Conservation (phyloP, 2,113 vertebrate genomes). For the Potamarius usumacintae region DNA sequence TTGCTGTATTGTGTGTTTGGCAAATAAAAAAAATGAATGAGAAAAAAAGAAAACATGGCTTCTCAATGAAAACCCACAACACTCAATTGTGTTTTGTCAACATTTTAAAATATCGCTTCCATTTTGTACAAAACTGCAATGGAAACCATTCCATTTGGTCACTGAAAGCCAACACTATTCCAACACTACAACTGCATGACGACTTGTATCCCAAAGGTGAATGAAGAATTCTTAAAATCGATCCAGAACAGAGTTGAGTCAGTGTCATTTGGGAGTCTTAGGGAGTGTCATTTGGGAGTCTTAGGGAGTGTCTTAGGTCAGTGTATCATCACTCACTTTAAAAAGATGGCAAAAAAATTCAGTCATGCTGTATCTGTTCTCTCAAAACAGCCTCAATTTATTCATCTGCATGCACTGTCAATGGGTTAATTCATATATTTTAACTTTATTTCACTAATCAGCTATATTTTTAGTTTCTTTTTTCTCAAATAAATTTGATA, state of each 20-base stretch:
- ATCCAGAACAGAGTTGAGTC: not conserved
- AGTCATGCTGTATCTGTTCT: not conserved
- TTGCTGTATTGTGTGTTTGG: no score
- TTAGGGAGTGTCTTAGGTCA: not conserved
- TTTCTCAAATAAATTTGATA: not conserved
- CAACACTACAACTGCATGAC: no score
- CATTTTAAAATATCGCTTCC: no score
- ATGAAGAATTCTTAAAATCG: not conserved
- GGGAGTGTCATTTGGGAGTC: not conserved
- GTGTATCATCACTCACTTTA: not conserved
- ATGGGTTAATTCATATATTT: not conserved
- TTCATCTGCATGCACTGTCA: not conserved
- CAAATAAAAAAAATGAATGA: no score
- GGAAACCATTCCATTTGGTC: no score
- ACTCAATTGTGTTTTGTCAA: no score
- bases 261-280: not conserved
- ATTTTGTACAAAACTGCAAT: no score
- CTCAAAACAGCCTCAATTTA: not conserved
- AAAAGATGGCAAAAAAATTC: conserved; percentile 5
- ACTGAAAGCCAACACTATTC: no score
- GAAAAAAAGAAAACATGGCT: no score
- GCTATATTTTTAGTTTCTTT: not conserved
- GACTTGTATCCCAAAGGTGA: conserved; percentile 8
- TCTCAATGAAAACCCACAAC: no score
- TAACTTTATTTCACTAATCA: not conserved